Conservation (phyloP, 2,888 invertebrate genomes). For the Mythimna loreyi region DNA sequence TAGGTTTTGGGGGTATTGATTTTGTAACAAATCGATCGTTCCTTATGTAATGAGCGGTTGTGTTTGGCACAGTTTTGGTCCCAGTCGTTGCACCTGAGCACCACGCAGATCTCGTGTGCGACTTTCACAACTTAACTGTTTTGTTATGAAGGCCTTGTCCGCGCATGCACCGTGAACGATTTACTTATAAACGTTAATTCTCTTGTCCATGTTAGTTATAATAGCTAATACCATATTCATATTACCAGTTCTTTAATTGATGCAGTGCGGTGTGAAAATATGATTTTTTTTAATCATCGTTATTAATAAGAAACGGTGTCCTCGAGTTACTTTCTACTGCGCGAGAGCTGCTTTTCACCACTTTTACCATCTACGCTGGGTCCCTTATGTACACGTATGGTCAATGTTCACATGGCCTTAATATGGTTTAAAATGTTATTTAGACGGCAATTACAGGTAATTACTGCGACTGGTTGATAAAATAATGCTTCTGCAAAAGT, state of each 20-base stretch:
- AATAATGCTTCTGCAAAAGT: background rate
- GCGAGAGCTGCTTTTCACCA: constrained; percentile 74
- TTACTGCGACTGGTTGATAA: background rate
- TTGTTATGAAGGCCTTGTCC: constrained; percentile 74
- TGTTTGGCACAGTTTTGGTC: constrained; percentile 70
- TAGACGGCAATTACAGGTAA: background rate
- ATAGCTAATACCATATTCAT: constrained; percentile 24
- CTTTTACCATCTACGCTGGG: constrained; percentile 62
- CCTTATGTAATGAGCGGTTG: constrained; percentile 70
- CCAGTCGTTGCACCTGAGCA: constrained; percentile 72
- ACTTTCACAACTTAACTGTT: constrained; percentile 77
- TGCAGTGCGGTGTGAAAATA: constrained; percentile 51
- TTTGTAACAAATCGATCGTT: constrained; percentile 60
- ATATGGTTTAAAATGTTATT: background rate
- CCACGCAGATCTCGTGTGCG: constrained; percentile 69
- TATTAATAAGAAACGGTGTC: constrained; percentile 71
- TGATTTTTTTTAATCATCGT: constrained; percentile 69
- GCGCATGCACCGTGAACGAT: constrained; percentile 67
- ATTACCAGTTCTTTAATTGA: constrained; percentile 18
- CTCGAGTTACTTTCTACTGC: constrained; percentile 75
- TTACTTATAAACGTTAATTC: constrained; percentile 64
- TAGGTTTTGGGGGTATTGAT: constrained; percentile 37
- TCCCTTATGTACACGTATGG: constrained; percentile 65
- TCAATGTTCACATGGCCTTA: constrained; percentile 37
- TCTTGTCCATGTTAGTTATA: constrained; percentile 41